Evolutionary conservation across 2,113 vertebrate genomes (phyloP), one percentile per base, ranked within the genome.

Genomic region (Romanogobio albipinnatus): DNA sequence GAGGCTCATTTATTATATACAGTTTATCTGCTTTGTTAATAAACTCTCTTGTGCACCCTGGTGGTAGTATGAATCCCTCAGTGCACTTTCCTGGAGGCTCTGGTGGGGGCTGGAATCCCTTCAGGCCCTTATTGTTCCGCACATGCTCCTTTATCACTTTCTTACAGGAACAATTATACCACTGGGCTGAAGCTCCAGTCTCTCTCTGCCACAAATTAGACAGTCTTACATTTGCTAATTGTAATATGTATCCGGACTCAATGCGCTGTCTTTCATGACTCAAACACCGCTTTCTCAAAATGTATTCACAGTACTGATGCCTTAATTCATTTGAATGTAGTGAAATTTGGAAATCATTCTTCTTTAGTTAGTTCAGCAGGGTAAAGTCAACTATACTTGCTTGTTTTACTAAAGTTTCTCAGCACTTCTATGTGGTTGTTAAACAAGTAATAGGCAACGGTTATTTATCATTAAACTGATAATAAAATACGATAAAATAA

Each of bases 81-180:
- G 53, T 39, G n/a, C 43, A 51, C 26, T 51, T 81, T 51, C 9
- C 26, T 68, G 4, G 92, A 92, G 91, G 93, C 91, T 93, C 92
- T 92, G 91, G 94, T 94, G 93, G 93, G 64, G 80, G 93, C 94
- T 92, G 93, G 89, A 88, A 91, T 97, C 95, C 96, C 93, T 93
- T 93, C 94, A 94, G 91, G 95, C 92, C 87, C 76, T 92, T 92
- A 89, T 93, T 90, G 93, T 91, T 91, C 91, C 92, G 91, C 92
- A 93, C 94, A 94, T 94, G 94, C 94, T 96, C 94, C 94, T 95
- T 93, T 94, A 92, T 95, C 94, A 95, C 95, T 87, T 93, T 87
- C 88, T 76, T 90, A 89, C 87, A 45, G 24, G 68, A 77, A 93
- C 93, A 90, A 94, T 96, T 96, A 97, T 97, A 96, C 96, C 97